These are phyloP conservation scores for Agrenia bidenticulata DNA, from an alignment of 2,888 invertebrate species.

Conservation along the genomic window DNA sequence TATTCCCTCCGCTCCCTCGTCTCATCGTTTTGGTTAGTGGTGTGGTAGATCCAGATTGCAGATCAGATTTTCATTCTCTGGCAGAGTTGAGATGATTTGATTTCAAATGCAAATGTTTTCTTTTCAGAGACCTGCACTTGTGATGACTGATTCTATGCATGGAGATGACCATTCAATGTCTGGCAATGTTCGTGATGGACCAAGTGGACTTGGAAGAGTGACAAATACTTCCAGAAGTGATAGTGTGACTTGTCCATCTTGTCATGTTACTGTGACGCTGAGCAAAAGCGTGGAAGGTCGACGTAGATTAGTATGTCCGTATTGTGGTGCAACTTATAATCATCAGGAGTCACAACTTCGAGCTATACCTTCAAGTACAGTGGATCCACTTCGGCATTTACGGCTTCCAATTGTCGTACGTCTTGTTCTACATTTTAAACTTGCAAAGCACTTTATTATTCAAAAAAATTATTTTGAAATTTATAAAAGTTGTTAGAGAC, in stretches of 20 bases:
- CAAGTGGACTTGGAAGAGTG: constrained; percentile 34
- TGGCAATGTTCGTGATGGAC: constrained; percentile 2
- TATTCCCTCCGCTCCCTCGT: constrained; percentile 52
- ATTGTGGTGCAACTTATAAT: constrained; percentile 54
- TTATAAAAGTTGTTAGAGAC: too few species aligned
- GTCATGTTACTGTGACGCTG: constrained; percentile 54
- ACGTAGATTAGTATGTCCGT: constrained; percentile 54
- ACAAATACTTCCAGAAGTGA: constrained; percentile 52
- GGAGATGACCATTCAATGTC: constrained; percentile 26
- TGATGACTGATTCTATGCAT: constrained; percentile 51
- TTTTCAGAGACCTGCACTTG: constrained; percentile 50
- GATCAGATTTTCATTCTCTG: background rate
- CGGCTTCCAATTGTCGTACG: constrained; percentile 56
- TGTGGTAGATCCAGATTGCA: background rate
- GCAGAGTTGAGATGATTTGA: background rate
- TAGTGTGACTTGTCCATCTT: constrained; percentile 54
- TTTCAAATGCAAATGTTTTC: background rate
- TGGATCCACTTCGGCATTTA: constrained; percentile 54
- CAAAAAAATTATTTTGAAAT: too few species aligned
- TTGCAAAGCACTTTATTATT: too few species aligned
- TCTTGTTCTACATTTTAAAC: constrained; percentile 27
- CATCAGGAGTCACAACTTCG: constrained; percentile 52
- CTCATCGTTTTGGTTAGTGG: constrained; percentile 51
- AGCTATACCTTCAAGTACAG: constrained; percentile 54
- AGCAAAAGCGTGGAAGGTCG: constrained; percentile 52